These are phyloP conservation scores for Elgaria multicarinata DNA, from an alignment of 2,113 vertebrate genomes.

Conservation along the genomic window DNA sequence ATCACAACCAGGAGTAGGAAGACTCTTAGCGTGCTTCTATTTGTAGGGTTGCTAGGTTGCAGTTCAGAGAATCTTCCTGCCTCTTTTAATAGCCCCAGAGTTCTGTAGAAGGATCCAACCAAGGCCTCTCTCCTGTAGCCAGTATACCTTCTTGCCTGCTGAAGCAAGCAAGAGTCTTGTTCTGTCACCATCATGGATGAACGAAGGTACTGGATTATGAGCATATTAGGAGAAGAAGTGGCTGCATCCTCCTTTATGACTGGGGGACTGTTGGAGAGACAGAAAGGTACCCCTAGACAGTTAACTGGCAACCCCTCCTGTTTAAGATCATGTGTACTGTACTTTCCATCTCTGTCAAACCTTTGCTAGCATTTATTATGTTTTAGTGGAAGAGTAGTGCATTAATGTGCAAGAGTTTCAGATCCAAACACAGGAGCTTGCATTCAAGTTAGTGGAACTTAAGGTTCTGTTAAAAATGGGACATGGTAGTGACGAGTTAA, in stretches of 20 bases:
- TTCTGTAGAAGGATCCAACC: neutral
- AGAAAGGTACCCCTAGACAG: neutral
- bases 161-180: neutral
- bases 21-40: neutral
- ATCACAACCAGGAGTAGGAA: neutral
- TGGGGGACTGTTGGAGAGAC: neutral
- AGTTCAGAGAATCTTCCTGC: neutral
- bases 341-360: neutral
- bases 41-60: neutral
- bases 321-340: neutral
- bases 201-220: neutral
- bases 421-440: neutral
- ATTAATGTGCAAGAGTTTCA: neutral
- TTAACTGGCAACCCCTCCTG: neutral
- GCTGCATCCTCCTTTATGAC: neutral
- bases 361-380: slow-evolving; percentile 25
- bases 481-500: neutral
- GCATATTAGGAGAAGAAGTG: neutral
- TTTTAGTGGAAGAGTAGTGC: slow-evolving; percentile 18
- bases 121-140: too few species aligned
- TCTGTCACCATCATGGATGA: neutral
- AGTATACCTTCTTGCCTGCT: neutral
- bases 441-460: neutral
- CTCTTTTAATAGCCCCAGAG: neutral
- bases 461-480: neutral